Evolutionary conservation across 2,888 invertebrate species (phyloP).

Genomic region (Philhelius pedissequus): DNA sequence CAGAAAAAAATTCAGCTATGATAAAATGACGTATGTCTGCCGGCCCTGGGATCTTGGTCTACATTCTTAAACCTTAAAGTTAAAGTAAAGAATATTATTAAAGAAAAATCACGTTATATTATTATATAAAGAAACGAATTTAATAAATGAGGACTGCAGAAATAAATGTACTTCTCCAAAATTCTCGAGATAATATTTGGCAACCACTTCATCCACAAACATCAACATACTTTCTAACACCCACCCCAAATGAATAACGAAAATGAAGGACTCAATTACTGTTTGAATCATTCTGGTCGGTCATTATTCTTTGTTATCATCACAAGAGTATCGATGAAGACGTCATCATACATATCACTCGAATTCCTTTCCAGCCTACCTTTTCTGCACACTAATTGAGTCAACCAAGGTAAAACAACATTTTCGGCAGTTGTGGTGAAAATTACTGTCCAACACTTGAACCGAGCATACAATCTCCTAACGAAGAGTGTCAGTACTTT

Average conservation of each 20-base stretch:
- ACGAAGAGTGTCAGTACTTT: not conserved
- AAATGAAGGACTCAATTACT: conserved; percentile 38
- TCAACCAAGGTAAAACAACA: conserved; percentile 60
- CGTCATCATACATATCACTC: conserved; percentile 10
- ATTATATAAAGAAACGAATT: too few species aligned
- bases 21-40: too few species aligned
- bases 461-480: conserved; percentile 35
- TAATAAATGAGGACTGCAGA: too few species aligned
- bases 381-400: conserved; percentile 53
- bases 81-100: too few species aligned
- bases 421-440: conserved; percentile 62
- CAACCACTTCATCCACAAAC: too few species aligned
- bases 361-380: conserved; percentile 18
- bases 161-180: too few species aligned
- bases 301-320: conserved; percentile 37
- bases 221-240: conserved; percentile 16
- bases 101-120: too few species aligned
- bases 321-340: not conserved
- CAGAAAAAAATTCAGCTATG: too few species aligned
- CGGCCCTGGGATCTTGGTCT: too few species aligned
- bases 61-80: too few species aligned
- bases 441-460: conserved; percentile 62
- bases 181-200: too few species aligned
- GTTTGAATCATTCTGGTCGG: conserved; percentile 35
- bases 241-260: not conserved